Conservation (phyloP, 2,797 vertebrate species). For the Channallabes apus region DNA sequence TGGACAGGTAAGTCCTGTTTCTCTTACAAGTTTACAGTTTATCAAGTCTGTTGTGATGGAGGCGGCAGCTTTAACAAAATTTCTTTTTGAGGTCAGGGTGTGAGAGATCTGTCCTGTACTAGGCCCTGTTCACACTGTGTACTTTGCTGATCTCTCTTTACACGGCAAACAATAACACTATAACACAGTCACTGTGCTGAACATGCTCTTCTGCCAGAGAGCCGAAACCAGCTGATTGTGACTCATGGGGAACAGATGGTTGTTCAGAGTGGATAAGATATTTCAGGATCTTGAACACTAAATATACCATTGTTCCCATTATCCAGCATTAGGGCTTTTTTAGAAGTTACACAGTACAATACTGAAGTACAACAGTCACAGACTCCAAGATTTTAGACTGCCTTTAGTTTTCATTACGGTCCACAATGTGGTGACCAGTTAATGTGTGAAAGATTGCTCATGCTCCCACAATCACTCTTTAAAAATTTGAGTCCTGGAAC, state of each 20-base stretch:
- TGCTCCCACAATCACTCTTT: too few relatives aligned
- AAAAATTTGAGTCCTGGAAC: too few relatives aligned
- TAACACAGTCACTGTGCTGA: not conserved
- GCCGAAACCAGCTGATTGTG: not conserved
- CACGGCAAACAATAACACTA: not conserved
- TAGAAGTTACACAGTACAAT: not conserved
- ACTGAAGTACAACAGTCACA: not conserved
- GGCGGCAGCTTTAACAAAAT: not conserved
- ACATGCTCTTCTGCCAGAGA: not conserved
- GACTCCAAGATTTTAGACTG: too few relatives aligned
- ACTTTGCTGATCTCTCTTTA: constrained; percentile 9
- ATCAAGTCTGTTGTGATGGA: not conserved
- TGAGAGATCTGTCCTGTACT: not conserved
- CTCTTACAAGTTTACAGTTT: not conserved
- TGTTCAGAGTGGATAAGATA: not conserved
- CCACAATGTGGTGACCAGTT: too few relatives aligned
- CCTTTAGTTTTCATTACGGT: too few relatives aligned
- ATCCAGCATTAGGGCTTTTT: not conserved
- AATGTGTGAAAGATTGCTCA: too few relatives aligned
- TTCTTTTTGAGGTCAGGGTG: not conserved
- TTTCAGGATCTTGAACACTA: not conserved
- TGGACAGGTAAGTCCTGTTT: not conserved
- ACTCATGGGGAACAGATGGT: constrained; percentile 6
- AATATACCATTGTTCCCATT: not conserved
- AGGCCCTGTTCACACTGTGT: not conserved